Evolutionary conservation across 2,888 invertebrate species (phyloP).

Genomic region (Heterodera filipjevi): DNA sequence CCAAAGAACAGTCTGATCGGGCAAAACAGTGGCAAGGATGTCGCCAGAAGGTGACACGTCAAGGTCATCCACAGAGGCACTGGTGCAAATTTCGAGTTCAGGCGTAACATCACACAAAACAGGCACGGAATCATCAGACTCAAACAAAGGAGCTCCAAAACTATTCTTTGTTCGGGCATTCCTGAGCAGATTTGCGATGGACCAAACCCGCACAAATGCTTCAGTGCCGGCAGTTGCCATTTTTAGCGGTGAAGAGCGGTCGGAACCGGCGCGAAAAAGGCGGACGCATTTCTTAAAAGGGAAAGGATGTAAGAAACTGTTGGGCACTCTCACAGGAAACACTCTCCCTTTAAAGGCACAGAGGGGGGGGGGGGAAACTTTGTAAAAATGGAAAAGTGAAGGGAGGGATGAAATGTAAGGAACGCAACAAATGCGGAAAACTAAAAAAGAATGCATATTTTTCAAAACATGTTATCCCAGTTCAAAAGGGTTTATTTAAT

Average conservation of each 20-base stretch:
- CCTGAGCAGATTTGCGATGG: constrained; percentile 33
- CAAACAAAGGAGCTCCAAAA: not conserved
- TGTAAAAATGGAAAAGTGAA: too few relatives aligned
- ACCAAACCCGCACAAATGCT: constrained; percentile 58
- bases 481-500: too few relatives aligned
- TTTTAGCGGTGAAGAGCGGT: constrained; percentile 40
- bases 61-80: constrained; percentile 38
- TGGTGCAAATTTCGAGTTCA: constrained; percentile 28
- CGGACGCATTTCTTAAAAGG: constrained; percentile 53
- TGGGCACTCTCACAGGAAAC: too few relatives aligned
- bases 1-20: constrained; percentile 43
- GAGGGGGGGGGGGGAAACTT: too few relatives aligned
- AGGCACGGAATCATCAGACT: not conserved
- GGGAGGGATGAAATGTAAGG: too few relatives aligned
- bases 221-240: constrained; percentile 59
- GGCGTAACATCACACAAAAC: constrained; percentile 12
- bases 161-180: not conserved
- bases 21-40: constrained; percentile 34
- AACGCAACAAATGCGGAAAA: too few relatives aligned
- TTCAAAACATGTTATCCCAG: too few relatives aligned
- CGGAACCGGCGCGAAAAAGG: constrained; percentile 44
- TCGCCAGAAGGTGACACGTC: constrained; percentile 40
- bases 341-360: too few relatives aligned
- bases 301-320: too few relatives aligned
- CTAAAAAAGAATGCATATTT: too few relatives aligned